These are phyloP conservation scores for Montifringilla adamsi DNA, from an alignment of 2,113 vertebrate genomes.

Conservation along the genomic window DNA sequence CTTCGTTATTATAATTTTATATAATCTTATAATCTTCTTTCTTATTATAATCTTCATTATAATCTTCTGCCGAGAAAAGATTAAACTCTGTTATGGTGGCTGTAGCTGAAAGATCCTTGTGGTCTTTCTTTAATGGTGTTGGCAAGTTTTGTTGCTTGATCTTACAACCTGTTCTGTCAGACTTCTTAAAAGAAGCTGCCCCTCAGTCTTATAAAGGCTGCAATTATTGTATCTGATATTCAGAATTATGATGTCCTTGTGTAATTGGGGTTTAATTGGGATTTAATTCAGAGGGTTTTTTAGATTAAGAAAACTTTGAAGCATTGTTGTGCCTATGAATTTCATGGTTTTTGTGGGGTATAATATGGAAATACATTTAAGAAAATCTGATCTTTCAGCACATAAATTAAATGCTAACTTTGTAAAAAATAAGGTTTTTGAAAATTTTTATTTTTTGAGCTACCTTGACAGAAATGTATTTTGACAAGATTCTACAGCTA, in stretches of 20 bases:
- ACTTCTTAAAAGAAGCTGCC: neutral
- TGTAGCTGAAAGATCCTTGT: neutral
- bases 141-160: neutral
- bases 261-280: neutral
- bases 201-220: accelerated
- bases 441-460: neutral
- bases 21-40: no score
- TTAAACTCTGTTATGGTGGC: neutral
- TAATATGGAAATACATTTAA: neutral
- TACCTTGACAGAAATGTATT: neutral
- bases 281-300: neutral
- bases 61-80: neutral
- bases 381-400: neutral
- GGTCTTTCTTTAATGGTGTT: neutral
- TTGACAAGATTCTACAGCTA: neutral
- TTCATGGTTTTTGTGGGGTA: neutral
- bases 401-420: neutral
- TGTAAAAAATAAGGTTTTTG: neutral
- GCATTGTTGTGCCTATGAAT: neutral
- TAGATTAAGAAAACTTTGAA: neutral
- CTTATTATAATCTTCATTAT: no score
- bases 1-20: neutral
- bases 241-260: neutral
- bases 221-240: neutral
- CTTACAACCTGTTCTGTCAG: neutral